These are phyloP conservation scores for Samia ricini DNA, from an alignment of 1,140 invertebrate genomes.

Conservation along the genomic window DNA sequence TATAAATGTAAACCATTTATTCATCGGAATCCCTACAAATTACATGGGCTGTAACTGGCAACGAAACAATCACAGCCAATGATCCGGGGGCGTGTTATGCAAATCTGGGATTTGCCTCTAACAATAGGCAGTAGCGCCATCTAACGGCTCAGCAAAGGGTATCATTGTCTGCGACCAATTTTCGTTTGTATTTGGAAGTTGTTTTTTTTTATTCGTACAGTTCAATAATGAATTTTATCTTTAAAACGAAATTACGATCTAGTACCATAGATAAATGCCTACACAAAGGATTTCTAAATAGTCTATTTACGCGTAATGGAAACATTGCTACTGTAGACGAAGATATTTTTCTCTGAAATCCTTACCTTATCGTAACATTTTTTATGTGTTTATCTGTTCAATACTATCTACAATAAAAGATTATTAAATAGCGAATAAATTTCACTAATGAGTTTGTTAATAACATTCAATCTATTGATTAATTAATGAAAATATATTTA, in stretches of 20 bases:
- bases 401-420: no score
- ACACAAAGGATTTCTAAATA: no score
- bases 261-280: no score
- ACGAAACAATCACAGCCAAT: constrained; percentile 68
- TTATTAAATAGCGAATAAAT: no score
- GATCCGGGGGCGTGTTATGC: constrained; percentile 62
- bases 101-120: constrained; percentile 61
- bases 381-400: no score
- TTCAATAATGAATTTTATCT: constrained; percentile 3
- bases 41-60: constrained; percentile 54
- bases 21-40: constrained; percentile 62
- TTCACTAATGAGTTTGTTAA: no score
- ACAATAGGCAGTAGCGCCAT: constrained; percentile 48
- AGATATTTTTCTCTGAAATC: neutral
- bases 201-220: constrained; percentile 14
- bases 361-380: no score
- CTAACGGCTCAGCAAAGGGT: constrained; percentile 26
- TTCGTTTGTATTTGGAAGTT: constrained; percentile 17
- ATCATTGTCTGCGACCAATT: constrained; percentile 21
- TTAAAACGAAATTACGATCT: neutral
- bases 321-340: no score
- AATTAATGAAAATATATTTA: no score
- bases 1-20: constrained; percentile 51
- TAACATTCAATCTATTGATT: no score
- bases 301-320: no score